Evolutionary conservation across 1,140 invertebrate species (phyloP).

Genomic region (Anastrepha obliqua): DNA sequence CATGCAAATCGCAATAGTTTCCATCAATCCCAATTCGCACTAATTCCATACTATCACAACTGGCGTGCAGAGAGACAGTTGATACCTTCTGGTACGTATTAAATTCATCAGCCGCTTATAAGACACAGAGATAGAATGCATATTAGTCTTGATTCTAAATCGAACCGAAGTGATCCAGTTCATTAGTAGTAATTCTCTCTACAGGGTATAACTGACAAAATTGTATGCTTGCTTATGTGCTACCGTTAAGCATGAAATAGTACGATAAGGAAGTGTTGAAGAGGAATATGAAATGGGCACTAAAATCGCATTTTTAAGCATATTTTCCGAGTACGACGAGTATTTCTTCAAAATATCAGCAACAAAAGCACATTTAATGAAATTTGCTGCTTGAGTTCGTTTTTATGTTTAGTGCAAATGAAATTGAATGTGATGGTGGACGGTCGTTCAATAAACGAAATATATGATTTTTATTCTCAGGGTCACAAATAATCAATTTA

Average conservation of each 20-base stretch:
- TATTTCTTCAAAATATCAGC: background rate
- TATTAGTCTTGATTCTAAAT: no score
- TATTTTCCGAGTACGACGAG: background rate
- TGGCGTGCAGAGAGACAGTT: no score
- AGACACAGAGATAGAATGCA: no score
- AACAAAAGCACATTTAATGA: background rate
- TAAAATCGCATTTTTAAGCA: slow-evolving; percentile 32
- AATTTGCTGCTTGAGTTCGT: background rate
- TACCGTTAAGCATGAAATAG: slow-evolving; percentile 17
- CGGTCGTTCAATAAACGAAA: slow-evolving; percentile 22
- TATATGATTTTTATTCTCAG: background rate
- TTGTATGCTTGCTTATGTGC: background rate
- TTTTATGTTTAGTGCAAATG: slow-evolving; percentile 39
- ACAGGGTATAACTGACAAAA: no score
- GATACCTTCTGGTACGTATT: no score
- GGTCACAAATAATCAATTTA: slow-evolving; percentile 3
- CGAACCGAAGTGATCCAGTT: no score
- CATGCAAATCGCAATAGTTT: no score
- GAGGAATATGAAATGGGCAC: slow-evolving; percentile 1
- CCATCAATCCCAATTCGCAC: no score
- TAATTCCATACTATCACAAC: no score
- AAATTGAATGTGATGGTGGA: slow-evolving; percentile 17
- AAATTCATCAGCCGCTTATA: no score
- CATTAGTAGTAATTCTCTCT: no score
- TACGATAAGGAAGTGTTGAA: background rate